These are phyloP conservation scores for Heterochromis multidens DNA, from an alignment of 2,113 vertebrate genomes.

Conservation along the genomic window DNA sequence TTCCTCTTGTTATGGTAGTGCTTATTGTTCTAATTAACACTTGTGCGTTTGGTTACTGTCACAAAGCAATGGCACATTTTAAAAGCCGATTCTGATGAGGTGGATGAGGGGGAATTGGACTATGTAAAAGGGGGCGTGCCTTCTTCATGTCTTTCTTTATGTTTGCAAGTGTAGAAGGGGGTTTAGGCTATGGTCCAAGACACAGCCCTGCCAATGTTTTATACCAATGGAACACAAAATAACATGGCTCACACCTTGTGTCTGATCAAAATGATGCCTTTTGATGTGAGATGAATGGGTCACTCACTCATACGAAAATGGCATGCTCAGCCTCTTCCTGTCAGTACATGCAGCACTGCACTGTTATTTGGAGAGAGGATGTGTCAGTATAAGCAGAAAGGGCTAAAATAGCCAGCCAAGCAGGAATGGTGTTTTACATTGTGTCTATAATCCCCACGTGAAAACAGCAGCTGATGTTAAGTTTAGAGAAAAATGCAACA, in stretches of 20 bases:
- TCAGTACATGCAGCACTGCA: not conserved
- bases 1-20: not conserved
- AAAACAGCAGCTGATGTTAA: not conserved
- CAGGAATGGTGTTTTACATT: not conserved
- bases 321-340: not conserved
- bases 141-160: no score
- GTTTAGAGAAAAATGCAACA: not conserved
- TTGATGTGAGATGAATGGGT: not conserved
- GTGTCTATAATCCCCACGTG: conserved; percentile 11
- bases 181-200: not conserved
- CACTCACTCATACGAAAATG: not conserved
- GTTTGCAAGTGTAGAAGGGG: not conserved
- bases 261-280: not conserved
- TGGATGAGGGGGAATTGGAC: not conserved
- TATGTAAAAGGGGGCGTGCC: fast-evolving
- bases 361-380: conserved; percentile 5
- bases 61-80: no score
- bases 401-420: not conserved
- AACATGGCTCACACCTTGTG: fast-evolving
- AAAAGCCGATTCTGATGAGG: not conserved
- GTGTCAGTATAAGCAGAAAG: conserved; percentile 29
- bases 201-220: not conserved
- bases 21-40: no score
- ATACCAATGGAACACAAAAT: not conserved
- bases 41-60: no score